These are phyloP conservation scores for Netelia virgata DNA, from an alignment of 2,888 invertebrate genomes.

Conservation along the genomic window DNA sequence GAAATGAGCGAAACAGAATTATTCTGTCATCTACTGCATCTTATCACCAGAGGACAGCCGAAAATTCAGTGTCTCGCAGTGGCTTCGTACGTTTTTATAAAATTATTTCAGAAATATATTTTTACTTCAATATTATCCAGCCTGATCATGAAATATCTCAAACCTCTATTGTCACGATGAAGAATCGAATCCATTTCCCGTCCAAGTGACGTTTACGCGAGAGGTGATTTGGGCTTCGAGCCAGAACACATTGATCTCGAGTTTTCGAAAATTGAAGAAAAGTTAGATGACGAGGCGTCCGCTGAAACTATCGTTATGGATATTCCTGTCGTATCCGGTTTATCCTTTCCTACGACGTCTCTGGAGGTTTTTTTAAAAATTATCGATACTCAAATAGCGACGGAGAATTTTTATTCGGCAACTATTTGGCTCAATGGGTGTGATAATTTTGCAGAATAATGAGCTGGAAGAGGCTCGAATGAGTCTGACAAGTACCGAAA, in stretches of 20 bases:
- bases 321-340: conserved; percentile 6
- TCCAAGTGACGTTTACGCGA: conserved; percentile 64
- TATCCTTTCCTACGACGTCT: not conserved
- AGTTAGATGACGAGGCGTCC: conserved; percentile 4
- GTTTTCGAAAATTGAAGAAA: not conserved
- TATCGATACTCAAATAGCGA: not conserved
- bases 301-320: not conserved
- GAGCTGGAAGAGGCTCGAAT: conserved; percentile 8
- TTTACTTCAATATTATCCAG: not conserved
- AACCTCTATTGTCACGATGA: not conserved
- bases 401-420: not conserved
- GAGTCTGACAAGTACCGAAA: not conserved
- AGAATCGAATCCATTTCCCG: conserved; percentile 66
- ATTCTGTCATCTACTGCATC: conserved; percentile 48
- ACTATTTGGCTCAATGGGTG: not conserved
- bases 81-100: conserved; percentile 49
- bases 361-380: conserved; percentile 39
- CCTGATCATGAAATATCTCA: conserved; percentile 8
- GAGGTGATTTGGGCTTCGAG: conserved; percentile 74
- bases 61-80: conserved; percentile 39
- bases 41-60: conserved; percentile 42
- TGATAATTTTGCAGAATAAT: not conserved
- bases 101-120: conserved; percentile 3
- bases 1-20: conserved; percentile 71
- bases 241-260: conserved; percentile 65